These are phyloP conservation scores for Hydrotaea diabolus DNA, from an alignment of 2,888 invertebrate species.

Conservation along the genomic window DNA sequence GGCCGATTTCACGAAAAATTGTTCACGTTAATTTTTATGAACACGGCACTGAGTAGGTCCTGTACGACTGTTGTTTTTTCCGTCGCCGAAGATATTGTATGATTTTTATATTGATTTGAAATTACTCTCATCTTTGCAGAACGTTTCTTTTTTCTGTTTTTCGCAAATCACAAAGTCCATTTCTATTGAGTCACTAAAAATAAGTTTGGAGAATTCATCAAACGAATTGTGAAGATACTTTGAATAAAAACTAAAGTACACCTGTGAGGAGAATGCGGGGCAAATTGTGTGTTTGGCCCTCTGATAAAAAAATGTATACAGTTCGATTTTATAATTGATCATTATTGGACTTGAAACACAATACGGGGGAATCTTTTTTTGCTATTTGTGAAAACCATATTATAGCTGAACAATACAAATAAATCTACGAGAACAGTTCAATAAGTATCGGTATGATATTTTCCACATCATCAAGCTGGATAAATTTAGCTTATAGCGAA, in stretches of 20 bases:
- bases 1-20: no score
- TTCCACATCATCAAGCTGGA: no score
- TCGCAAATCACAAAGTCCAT: background rate
- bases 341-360: background rate
- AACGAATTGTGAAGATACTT: background rate
- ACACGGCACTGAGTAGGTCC: no score
- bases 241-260: background rate
- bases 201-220: background rate
- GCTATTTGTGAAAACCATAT: background rate
- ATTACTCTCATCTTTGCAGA: no score
- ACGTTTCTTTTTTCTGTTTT: no score
- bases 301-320: slow-evolving; percentile 4
- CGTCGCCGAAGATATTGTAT: no score
- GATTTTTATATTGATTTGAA: background rate
- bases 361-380: background rate
- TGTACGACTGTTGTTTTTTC: no score
- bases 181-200: slow-evolving; percentile 2
- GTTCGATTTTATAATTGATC: slow-evolving; percentile 27
- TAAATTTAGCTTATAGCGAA: no score
- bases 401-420: background rate
- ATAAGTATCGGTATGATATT: no score
- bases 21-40: no score
- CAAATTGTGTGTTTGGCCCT: background rate
- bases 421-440: no score
- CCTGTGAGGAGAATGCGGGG: background rate